Evolutionary conservation across 2,113 vertebrate species (phyloP).

Genomic region (Neolamprologus kungweensis): DNA sequence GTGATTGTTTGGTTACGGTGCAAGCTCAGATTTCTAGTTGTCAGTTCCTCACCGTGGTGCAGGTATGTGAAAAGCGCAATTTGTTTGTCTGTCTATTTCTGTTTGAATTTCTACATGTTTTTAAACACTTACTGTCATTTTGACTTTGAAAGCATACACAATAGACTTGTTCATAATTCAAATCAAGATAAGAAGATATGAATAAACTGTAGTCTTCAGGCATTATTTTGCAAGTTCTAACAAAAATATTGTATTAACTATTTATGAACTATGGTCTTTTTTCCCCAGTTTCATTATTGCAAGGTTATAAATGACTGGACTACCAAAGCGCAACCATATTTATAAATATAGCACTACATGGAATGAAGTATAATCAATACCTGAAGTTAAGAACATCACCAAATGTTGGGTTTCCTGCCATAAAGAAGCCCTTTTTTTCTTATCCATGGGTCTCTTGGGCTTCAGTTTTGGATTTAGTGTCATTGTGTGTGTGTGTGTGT

Average conservation of each 20-base stretch:
- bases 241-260: not conserved
- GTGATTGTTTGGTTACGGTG: slow-evolving; percentile 15
- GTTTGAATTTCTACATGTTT: not conserved
- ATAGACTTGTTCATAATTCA: not conserved
- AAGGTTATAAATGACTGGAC: not conserved
- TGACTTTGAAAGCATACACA: not conserved
- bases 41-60: not conserved
- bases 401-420: not conserved
- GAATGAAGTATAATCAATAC: not conserved
- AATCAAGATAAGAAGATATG: not conserved
- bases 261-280: not conserved
- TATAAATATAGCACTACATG: not conserved
- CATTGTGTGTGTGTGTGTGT: not conserved
- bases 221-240: not conserved
- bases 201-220: not conserved
- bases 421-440: not conserved
- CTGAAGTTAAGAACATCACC: not conserved
- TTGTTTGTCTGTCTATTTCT: not conserved
- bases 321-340: not conserved
- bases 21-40: slow-evolving; percentile 10
- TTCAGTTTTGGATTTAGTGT: not conserved
- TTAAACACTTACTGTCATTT: not conserved
- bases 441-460: not conserved
- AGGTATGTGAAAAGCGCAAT: not conserved
- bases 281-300: rapidly evolving